Conservation (phyloP, 2,797 vertebrate genomes). For the Cephalopachus bancanus region DNA sequence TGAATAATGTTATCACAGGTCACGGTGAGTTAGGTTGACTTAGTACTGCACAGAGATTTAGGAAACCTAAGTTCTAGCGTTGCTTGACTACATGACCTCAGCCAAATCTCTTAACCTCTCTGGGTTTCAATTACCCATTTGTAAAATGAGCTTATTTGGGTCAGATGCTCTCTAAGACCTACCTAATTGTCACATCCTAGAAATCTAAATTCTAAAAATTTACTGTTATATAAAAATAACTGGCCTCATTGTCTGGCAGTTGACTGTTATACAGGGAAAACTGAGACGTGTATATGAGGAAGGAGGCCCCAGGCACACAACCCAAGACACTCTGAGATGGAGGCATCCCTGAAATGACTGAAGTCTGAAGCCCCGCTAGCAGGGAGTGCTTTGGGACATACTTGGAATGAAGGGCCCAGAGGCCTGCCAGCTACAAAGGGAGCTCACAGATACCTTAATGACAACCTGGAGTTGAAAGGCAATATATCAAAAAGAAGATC, state of each 20-base stretch:
- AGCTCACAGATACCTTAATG: not conserved
- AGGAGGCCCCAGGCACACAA: not conserved
- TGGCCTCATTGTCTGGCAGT: not conserved
- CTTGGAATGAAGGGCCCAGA: not conserved
- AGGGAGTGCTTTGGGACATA: not conserved
- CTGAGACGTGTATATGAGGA: not conserved
- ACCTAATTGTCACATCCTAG: not conserved
- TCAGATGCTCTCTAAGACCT: not conserved
- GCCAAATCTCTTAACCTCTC: too few relatives aligned
- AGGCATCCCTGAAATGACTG: not conserved
- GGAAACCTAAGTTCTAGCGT: not conserved
- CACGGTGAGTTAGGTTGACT: not conserved
- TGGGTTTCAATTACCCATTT: not conserved
- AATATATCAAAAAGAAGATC: not conserved
- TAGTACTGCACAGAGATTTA: not conserved
- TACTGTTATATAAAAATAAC: not conserved
- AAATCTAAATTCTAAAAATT: not conserved
- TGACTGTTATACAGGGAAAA: not conserved
- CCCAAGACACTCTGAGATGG: not conserved
- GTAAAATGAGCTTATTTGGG: not conserved
- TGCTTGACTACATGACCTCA: not conserved
- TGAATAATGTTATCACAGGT: not conserved
- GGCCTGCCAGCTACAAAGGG: not conserved
- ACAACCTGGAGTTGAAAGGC: not conserved
- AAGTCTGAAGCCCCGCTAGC: not conserved